These are phyloP conservation scores for Microtus montanus DNA, from an alignment of 2,113 vertebrate genomes.

Conservation along the genomic window DNA sequence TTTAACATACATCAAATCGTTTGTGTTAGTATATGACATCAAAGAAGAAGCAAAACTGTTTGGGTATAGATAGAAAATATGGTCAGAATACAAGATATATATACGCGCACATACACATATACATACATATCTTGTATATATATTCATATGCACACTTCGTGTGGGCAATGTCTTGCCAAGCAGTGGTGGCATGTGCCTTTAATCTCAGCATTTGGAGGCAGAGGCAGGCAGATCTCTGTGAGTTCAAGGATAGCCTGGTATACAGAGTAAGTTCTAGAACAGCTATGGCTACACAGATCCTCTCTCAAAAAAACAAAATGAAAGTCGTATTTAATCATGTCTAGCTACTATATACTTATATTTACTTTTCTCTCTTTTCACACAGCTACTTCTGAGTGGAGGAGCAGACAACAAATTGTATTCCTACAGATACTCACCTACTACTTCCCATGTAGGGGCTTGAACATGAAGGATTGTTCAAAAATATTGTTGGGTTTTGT, in stretches of 20 bases:
- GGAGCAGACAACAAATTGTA: constrained; percentile 99
- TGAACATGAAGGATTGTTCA: constrained; percentile 80
- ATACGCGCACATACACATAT: too few relatives aligned
- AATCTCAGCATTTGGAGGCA: not conserved
- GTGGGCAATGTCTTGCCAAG: not conserved
- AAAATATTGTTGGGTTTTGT: not conserved
- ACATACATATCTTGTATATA: too few relatives aligned
- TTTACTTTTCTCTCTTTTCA: constrained; percentile 62
- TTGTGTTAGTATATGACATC: not conserved
- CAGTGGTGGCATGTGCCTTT: not conserved
- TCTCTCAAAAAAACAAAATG: not conserved
- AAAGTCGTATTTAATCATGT: constrained; percentile 53
- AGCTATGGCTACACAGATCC: not conserved
- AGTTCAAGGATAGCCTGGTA: not conserved
- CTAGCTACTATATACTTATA: constrained; percentile 35
- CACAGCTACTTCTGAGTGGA: constrained; percentile 95
- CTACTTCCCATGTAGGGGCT: constrained; percentile 90
- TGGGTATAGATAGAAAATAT: not conserved
- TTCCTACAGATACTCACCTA: constrained; percentile 92
- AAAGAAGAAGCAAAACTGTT: not conserved
- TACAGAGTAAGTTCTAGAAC: not conserved
- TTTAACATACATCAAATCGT: not conserved
- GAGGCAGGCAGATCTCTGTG: not conserved
- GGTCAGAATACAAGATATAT: not conserved
- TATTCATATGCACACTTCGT: too few relatives aligned